Base-by-base conservation (phyloP, 2,113 vertebrate species). In the Amia ocellicauda region DNA sequence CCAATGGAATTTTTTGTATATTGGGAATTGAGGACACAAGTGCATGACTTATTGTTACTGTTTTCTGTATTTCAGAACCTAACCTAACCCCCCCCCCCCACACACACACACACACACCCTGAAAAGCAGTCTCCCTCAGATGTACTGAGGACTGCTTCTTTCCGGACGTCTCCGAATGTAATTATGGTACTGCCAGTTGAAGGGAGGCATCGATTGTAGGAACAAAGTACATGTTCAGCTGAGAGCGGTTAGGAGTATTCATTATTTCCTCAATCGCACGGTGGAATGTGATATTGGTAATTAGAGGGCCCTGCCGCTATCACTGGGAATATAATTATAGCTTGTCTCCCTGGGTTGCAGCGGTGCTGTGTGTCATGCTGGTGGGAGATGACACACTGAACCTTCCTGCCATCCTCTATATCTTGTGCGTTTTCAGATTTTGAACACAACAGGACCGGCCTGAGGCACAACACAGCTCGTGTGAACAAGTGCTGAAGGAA, bases 301-400 rank as follows among this genome's bases (percentile, higher is more conserved):
- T 93, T 90, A 85, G 89, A 82, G 80, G 80, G 85, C 70, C 84
- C 85, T 83, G 90, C 80, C 83, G 72, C 82, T 82, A 77, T 88
- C 89, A 77, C 73, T 68, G 83, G 84, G 82, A 86, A 84, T 86
- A 78, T 92, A 93, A 95, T 96, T 93, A 94, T 83, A 85, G 84
- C 78, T 76, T 82, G 78, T 75, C 85, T 77, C 83, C 75, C 70
- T 64, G 77, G 80, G 70, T 81, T 83, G 72, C 76, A 52, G 73
- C n/a, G n/a, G n/a, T n/a, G n/a, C n/a, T n/a, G n/a, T n/a, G n/a
- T n/a, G n/a, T n/a, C n/a, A n/a, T n/a, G n/a, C n/a, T n/a, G n/a
- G n/a, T n/a, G n/a, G n/a, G n/a, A n/a, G 69, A 74, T 69, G 72
- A 76, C 70, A 68, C 62, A 20, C 51, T 1, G 23, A 69, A 73